phyloP scores from a whole-genome alignment of 2,888 invertebrate species.

The Drosophila rellima region DNA sequence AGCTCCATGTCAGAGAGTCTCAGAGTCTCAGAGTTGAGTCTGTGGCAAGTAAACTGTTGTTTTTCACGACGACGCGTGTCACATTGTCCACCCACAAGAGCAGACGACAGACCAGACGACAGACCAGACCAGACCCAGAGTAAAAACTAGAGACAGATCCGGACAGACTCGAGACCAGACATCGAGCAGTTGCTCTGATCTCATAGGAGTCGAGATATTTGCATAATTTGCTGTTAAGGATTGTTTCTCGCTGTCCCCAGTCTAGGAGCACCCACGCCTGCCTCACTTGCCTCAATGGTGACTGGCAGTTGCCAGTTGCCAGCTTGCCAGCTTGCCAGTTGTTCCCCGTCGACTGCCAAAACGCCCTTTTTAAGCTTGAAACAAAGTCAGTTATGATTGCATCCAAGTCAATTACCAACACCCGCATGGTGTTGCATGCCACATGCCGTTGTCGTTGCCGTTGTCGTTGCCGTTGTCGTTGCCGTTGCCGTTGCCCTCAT shows the following conservation, averaged over 20 bases:
- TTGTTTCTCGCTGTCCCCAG: constrained; percentile 43
- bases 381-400: constrained; percentile 60
- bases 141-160: constrained; percentile 3
- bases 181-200: constrained; percentile 50
- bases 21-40: constrained; percentile 33
- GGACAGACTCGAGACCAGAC: constrained; percentile 22
- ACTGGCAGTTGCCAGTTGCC: constrained; percentile 47
- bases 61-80: constrained; percentile 83
- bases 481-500: constrained; percentile 48
- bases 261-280: constrained; percentile 69
- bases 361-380: constrained; percentile 42
- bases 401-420: constrained; percentile 61
- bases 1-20: too few relatives aligned
- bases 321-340: constrained; percentile 26
- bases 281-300: constrained; percentile 34
- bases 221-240: constrained; percentile 73
- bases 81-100: constrained; percentile 80
- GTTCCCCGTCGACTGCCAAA: constrained; percentile 42
- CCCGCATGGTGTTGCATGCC: constrained; percentile 65
- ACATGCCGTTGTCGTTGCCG: constrained; percentile 8
- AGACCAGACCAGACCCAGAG: constrained; percentile 9
- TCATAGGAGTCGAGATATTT: constrained; percentile 64
- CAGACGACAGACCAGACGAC: constrained; percentile 61
- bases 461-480: constrained; percentile 3
- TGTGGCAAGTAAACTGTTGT: constrained; percentile 80